These are phyloP conservation scores for Argentina silus DNA, from an alignment of 2,797 vertebrate species.

Conservation along the genomic window DNA sequence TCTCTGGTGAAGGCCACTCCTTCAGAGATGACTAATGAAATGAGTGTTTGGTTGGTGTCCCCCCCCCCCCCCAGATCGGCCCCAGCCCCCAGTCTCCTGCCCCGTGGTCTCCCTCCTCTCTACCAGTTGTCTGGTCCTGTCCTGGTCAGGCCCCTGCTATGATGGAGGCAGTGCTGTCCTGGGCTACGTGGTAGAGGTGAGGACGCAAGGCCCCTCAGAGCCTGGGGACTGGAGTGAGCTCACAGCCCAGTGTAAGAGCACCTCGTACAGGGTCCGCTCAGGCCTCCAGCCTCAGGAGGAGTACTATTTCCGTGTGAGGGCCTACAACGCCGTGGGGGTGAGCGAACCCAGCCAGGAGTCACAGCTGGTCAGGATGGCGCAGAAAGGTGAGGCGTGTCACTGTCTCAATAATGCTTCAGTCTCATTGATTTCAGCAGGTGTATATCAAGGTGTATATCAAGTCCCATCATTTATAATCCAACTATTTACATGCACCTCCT, in stretches of 20 bases:
- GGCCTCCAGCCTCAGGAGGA: conserved; percentile 65
- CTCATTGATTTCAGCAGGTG: background rate
- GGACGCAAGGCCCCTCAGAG: conserved; percentile 38
- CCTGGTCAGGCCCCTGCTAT: conserved; percentile 84
- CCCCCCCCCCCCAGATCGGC: conserved; percentile 68
- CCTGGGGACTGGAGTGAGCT: conserved; percentile 69
- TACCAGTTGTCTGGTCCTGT: conserved; percentile 70
- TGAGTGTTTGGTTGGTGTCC: conserved; percentile 3
- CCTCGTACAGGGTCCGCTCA: conserved; percentile 71
- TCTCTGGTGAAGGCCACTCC: too few relatives aligned
- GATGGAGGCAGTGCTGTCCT: conserved; percentile 81
- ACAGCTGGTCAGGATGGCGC: conserved; percentile 71
- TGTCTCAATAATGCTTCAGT: background rate
- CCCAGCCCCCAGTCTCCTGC: conserved; percentile 77
- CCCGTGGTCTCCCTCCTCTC: conserved; percentile 70
- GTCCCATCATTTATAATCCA: background rate
- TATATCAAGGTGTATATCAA: background rate
- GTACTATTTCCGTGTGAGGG: conserved; percentile 78
- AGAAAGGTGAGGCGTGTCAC: conserved; percentile 58
- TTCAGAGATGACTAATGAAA: background rate
- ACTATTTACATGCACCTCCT: background rate
- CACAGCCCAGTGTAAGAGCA: conserved; percentile 71
- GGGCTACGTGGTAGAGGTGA: conserved; percentile 78
- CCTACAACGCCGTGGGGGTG: conserved; percentile 75
- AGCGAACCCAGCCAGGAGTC: conserved; percentile 79